Base-by-base conservation (phyloP, 2,888 invertebrate genomes). In the Lypha dubia region DNA sequence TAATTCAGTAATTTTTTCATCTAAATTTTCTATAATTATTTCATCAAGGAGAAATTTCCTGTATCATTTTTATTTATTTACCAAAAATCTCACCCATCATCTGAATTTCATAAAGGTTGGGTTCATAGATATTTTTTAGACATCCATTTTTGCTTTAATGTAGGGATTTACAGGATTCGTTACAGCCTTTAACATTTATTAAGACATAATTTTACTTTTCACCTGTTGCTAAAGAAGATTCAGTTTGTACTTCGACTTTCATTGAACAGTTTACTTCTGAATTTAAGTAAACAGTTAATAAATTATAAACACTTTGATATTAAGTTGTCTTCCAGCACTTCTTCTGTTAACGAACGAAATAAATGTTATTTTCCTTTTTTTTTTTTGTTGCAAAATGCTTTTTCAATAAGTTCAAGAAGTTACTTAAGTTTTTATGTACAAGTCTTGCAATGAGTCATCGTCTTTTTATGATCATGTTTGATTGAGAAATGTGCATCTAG, bases 251-350 rank as follows among this genome's bases (percentile, higher is more conserved):
- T 32, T 15, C 17, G n/a, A 41, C 38, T 68, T 68, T 58, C 17
- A 20, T 63, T 74, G 8, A 63, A 38, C 62, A 62, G 28, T 63
- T 74, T 41, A 38, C 63, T 60, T 41, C 38, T 58, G 28, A 13
- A 68, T 20, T 35, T 13, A 77, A 76, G 49, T 28, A 46, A 77
- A 51, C 32, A 63, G 28, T 41, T 32, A 65, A 76, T 65, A 70
- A 35, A 77, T 73, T 77, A 68, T 41, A 62, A 51, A 74, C 44
- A 49, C 4, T 20, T 60, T 35, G 62, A 62, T 46, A 83, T 79
- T 77, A 67, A 73, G 77, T 62, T 83, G 83, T 79, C 83, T 62
- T 51, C 53, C 60, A n/a, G n/a, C n/a, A 79, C 46, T 74, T 77
- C 67, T 67, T 13, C 28, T 51, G 44, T 38, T 35, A 46, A 41